phyloP scores from a whole-genome alignment of 2,888 invertebrate genomes.

The Sabellastarte sp. region DNA sequence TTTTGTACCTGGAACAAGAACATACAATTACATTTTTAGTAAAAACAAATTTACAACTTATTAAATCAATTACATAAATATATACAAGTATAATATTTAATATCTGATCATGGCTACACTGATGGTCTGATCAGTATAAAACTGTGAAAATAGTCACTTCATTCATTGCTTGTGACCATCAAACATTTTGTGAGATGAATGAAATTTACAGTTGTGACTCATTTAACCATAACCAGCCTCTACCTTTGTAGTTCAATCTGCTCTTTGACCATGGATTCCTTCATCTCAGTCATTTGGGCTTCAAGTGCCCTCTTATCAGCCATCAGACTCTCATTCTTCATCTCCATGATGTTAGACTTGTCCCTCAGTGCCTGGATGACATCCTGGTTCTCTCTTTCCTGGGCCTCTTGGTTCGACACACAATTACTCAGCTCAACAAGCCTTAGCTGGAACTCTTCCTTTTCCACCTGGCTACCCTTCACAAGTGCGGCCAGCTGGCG shows the following conservation, averaged over 20 bases:
- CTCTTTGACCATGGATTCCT: slow-evolving; percentile 72
- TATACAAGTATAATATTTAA: too few relatives aligned
- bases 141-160: too few relatives aligned
- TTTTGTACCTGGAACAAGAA: too few relatives aligned
- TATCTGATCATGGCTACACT: too few relatives aligned
- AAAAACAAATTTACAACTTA: too few relatives aligned
- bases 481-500: slow-evolving; percentile 77
- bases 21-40: too few relatives aligned
- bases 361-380: slow-evolving; percentile 67
- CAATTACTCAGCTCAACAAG: slow-evolving; percentile 78
- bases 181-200: too few relatives aligned
- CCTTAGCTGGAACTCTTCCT: slow-evolving; percentile 63
- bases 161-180: too few relatives aligned
- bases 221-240: too few relatives aligned
- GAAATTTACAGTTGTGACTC: too few relatives aligned
- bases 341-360: slow-evolving; percentile 69
- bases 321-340: slow-evolving; percentile 72
- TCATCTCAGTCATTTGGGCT: slow-evolving; percentile 58
- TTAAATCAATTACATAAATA: too few relatives aligned
- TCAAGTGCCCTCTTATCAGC: slow-evolving; percentile 76
- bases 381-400: slow-evolving; percentile 44
- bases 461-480: slow-evolving; percentile 63
- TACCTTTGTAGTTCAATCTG: slow-evolving; percentile 81
- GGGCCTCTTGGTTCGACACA: slow-evolving; percentile 61
- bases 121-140: too few relatives aligned